Base-by-base conservation (phyloP, 2,113 vertebrate species). In the Oxygymnocypris stewartii region DNA sequence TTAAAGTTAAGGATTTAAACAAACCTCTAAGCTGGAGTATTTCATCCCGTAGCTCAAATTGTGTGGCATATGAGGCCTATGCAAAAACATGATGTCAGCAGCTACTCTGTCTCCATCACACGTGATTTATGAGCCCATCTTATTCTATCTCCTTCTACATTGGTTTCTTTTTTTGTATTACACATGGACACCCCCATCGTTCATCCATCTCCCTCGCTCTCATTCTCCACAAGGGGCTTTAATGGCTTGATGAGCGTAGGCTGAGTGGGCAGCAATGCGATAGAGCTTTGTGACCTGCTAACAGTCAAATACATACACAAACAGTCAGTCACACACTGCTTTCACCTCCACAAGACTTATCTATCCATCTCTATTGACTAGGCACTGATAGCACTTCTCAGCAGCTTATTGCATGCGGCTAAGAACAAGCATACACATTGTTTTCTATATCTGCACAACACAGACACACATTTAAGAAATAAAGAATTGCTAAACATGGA, bases 51-150 rank as follows among this genome's bases (percentile, higher is more conserved):
- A 75, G 12, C 54, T 84, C 42, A 20, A 18, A 23, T 6, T 42
- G 6, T 37, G 35, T 51, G 25, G 69, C 59, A 31, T 54, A 81
- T 37, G 74, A 81, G 37, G 25, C 71, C 25, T 25, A 14, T 78
- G 40, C 49, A 79, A 59, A 69, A 47, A 84, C 47, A 88, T 82
- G 73, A 82, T 82, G 77, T 86, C 85, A 78, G 65, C 4, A 42
- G 59, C 81, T 82, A 65, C 67, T 89, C 47, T 28, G 37, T 85
- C 44, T 63, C 40, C 65, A 25, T 63, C 63, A 37, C 18, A n/a
- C 20, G 77, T 96, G 95, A 96, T 96, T 95, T 93, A 95, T 95
- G 92, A 95, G 93, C 93, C 94, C 92, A 96, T 96, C 95, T 95
- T 94, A 92, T 93, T 89, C 93, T 79, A 93, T 93, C 91, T 65